Percentiles rank a stretch among this genome's conserved stretches.
Conservation (phyloP, 2,113 vertebrate genomes). For the Callithrix jacchus region DNA sequence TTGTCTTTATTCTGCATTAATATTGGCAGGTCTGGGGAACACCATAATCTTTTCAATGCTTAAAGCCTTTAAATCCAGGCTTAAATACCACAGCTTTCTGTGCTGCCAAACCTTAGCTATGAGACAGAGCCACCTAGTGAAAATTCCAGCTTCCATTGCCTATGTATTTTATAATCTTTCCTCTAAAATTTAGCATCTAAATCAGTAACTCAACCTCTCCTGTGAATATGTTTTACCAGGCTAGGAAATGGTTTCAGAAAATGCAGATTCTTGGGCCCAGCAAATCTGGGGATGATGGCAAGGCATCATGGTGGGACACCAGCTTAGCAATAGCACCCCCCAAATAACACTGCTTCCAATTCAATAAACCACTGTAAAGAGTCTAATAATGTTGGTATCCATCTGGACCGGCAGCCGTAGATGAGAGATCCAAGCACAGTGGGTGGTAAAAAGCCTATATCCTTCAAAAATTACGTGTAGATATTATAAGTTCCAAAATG, state of each 20-base stretch:
- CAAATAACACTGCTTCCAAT: too few relatives aligned
- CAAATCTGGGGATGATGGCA: not conserved
- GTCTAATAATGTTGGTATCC: not conserved
- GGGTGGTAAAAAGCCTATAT: not conserved
- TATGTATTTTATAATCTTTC: not conserved
- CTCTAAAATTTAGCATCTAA: not conserved
- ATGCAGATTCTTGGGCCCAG: not conserved
- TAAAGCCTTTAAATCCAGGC: not conserved
- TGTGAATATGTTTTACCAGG: not conserved
- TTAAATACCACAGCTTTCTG: not conserved
- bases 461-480: not conserved
- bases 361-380: not conserved
- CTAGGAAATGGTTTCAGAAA: not conserved
- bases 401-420: not conserved
- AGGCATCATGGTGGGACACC: too few relatives aligned
- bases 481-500: not conserved
- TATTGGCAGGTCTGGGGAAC: not conserved
- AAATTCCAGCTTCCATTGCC: not conserved
- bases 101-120: not conserved
- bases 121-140: not conserved
- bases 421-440: not conserved
- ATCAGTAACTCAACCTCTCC: not conserved
- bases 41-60: not conserved
- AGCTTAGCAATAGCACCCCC: too few relatives aligned
- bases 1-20: slow-evolving; percentile 19